phyloP scores from a whole-genome alignment of 37 sponge, comb jelly and placozoan species.

The Axinella damicornis region DNA sequence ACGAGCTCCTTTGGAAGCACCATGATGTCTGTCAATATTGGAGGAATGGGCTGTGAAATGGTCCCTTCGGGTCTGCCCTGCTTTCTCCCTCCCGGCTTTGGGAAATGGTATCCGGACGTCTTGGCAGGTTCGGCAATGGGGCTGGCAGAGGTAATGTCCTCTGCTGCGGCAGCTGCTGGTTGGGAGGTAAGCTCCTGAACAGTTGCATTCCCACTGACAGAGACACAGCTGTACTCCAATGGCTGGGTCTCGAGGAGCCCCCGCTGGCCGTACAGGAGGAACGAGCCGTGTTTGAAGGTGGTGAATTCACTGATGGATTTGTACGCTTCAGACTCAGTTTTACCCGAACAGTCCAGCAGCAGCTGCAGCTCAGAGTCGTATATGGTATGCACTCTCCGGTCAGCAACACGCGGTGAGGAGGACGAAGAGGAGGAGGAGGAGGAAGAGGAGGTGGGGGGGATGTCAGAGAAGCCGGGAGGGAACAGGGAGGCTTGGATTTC shows the following conservation, averaged over 20 bases:
- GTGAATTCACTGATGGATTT: slow-evolving; percentile 8
- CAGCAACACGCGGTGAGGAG: slow-evolving; percentile 8
- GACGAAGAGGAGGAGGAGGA: not conserved
- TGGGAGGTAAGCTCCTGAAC: slow-evolving; percentile 34
- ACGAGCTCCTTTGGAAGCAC: slow-evolving; percentile 42
- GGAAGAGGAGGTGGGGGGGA: not conserved
- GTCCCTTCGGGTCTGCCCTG: no score
- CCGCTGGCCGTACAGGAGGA: slow-evolving; percentile 62
- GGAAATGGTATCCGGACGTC: slow-evolving; percentile 36
- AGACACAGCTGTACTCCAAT: slow-evolving; percentile 47
- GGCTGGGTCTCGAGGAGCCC: slow-evolving; percentile 71
- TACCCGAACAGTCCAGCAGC: slow-evolving; percentile 32
- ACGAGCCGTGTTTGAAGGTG: slow-evolving; percentile 67
- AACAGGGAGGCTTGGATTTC: not conserved
- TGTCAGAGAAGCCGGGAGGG: not conserved
- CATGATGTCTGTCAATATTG: not conserved
- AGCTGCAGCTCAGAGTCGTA: slow-evolving; percentile 69
- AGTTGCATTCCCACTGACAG: slow-evolving; percentile 33
- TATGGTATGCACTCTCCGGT: slow-evolving; percentile 45
- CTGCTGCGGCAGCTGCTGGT: not conserved
- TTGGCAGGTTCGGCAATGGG: not conserved
- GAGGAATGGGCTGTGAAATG: not conserved
- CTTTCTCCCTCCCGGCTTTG: slow-evolving; percentile 11
- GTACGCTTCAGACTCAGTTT: not conserved
- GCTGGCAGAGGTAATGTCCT: not conserved